Conservation (phyloP, 2,113 vertebrate species). For the Ranitomeya imitator region DNA sequence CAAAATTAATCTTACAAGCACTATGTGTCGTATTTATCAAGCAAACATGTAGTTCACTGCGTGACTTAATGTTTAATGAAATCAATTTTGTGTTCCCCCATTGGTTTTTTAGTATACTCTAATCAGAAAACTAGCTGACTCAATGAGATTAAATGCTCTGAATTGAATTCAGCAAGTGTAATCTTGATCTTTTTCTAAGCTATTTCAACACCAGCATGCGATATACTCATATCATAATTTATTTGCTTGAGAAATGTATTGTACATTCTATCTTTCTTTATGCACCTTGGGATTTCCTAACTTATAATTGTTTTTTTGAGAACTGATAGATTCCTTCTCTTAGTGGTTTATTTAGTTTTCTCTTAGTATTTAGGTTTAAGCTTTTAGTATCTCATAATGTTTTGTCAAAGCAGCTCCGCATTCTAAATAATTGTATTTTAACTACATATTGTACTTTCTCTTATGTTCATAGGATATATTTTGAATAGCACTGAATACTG, state of each 20-base stretch:
- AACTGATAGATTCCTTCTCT: not conserved
- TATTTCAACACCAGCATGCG: not conserved
- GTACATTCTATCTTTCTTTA: conserved; percentile 23
- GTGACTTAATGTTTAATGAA: conserved; percentile 8
- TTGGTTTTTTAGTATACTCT: not conserved
- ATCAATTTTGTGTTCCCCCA: not conserved
- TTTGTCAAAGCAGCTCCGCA: not conserved
- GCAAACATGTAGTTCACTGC: not conserved
- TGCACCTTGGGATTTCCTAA: conserved; percentile 20
- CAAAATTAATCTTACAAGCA: not conserved
- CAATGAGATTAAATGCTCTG: not conserved
- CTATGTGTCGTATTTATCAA: not conserved
- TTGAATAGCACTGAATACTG: not conserved
- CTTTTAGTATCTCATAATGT: conserved; percentile 18
- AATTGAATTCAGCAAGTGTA: not conserved
- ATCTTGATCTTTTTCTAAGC: conserved; percentile 12
- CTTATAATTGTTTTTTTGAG: conserved; percentile 23
- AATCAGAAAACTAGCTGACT: conserved; percentile 2
- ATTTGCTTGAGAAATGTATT: conserved; percentile 15
- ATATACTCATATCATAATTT: conserved; percentile 7
- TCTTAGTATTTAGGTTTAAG: conserved; percentile 12
- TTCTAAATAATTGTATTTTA: not conserved
- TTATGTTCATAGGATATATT: not conserved
- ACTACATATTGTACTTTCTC: not conserved
- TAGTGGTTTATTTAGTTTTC: conserved; percentile 22